Base-by-base conservation (phyloP, 2,888 invertebrate genomes). In the Epicampocera succincta region DNA sequence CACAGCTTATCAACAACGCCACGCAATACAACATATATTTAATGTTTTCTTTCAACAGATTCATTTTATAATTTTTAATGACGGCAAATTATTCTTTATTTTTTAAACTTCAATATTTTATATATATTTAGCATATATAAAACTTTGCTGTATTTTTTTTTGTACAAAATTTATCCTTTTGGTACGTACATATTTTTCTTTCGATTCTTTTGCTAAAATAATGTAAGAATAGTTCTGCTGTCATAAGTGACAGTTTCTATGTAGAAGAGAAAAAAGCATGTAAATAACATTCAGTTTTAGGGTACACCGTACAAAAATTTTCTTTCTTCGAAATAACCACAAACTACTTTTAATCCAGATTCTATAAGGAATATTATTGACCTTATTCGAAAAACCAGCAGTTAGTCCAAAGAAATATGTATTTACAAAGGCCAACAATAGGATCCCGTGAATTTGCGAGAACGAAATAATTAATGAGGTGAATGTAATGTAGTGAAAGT, bases 151-250 rank as follows among this genome's bases (percentile, higher is more conserved):
- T 5, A 33, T 68, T 68, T 66, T 68, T 68, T 66, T 54, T 58
- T 15, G 40, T 15, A 46, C 38, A 69, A 71, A 65, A 58, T 8
- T 63, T 73, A 69, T 65, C 58, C 73, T 50, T 56, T 69, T 46
- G 13, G 21, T n/a, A 77, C 69, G 73, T 63, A 77, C 77, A 81
- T 81, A 73, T 73, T 76, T 77, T 77, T 74, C 38, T 15, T 50
- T 52, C 44, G 5, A 13, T 19, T 74, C 60, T 33, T 38, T 19
- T 54, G 19, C 25, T 42, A 46, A 25, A 33, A n/a, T n/a, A 33
- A 33, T 9, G 8, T 72, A 61, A 81, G 76, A 73, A 77, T 52
- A 58, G 17, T 77, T 81, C 73, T 80, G 38, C 61, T 74, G 63
- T 69, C 65, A 65, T 38, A 33, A 71, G 25, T 78, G 71, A 60